phyloP scores from a whole-genome alignment of 2,113 vertebrate species.

The Phrynocephalus versicolor region DNA sequence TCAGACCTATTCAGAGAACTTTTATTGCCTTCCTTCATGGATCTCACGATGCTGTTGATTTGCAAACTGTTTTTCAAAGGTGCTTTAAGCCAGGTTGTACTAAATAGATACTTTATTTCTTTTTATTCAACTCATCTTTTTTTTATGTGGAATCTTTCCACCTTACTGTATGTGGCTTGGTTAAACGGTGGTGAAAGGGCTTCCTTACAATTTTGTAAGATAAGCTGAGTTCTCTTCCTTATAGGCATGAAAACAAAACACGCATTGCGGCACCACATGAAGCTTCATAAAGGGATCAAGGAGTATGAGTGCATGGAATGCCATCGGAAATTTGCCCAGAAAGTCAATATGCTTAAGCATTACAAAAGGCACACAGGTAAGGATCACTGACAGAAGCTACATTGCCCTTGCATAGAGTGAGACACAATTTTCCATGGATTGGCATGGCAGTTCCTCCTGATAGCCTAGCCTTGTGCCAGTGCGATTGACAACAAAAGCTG shows the following conservation, averaged over 20 bases:
- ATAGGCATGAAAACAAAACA: slow-evolving; percentile 99
- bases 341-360: slow-evolving; percentile 99
- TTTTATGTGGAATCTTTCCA: neutral
- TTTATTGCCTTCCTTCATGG: neutral
- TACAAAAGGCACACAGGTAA: slow-evolving; percentile 96
- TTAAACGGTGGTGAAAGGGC: neutral
- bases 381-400: slow-evolving; percentile 15
- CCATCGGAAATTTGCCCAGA: slow-evolving; percentile 96
- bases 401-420: neutral
- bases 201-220: neutral
- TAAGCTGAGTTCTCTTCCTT: neutral
- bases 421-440: neutral
- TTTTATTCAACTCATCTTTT: neutral
- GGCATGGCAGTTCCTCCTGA: neutral
- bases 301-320: slow-evolving; percentile 97
- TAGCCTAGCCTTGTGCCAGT: neutral
- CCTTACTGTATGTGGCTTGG: neutral
- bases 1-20: slow-evolving; percentile 14
- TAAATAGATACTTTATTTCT: accelerated
- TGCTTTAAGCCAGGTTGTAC: slow-evolving; percentile 9
- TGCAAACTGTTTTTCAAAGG: neutral
- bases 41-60: slow-evolving; percentile 12
- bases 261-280: slow-evolving; percentile 97
- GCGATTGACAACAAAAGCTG: neutral
- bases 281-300: slow-evolving; percentile 98